phyloP scores from a whole-genome alignment of 2,113 vertebrate species.

The Octodon degus region DNA sequence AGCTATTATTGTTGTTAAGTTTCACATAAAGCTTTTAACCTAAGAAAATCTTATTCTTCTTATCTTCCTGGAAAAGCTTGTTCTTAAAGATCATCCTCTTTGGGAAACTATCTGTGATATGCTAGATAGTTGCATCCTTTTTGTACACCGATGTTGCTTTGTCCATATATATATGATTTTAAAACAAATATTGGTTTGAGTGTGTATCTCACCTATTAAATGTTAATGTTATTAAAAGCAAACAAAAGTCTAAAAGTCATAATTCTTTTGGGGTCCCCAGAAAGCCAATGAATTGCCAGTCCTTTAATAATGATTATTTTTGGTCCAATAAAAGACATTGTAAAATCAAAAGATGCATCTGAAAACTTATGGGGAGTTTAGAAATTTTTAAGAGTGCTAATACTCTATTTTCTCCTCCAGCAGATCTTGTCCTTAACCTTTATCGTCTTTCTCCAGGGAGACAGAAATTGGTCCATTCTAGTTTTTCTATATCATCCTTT shows the following conservation, averaged over 20 bases:
- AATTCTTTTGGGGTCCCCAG: not conserved
- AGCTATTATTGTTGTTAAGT: not conserved
- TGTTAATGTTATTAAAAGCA: constrained; percentile 17
- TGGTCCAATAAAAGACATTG: not conserved
- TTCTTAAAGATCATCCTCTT: not conserved
- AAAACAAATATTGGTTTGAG: constrained; percentile 23
- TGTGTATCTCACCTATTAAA: constrained; percentile 14
- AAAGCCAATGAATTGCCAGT: not conserved
- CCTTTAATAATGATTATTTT: not conserved
- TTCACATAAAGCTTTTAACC: not conserved
- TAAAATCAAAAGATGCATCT: not conserved
- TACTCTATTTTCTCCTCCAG: not conserved
- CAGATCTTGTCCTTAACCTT: not conserved
- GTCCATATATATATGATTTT: not conserved
- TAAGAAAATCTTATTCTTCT: not conserved
- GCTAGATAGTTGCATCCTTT: not conserved
- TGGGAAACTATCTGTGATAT: not conserved
- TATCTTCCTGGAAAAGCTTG: not conserved
- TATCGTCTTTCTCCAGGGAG: not conserved
- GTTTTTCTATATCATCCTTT: not conserved
- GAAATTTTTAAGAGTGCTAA: not conserved
- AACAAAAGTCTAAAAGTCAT: not conserved
- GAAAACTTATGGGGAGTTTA: not conserved
- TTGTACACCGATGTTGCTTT: not conserved
- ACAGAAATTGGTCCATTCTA: not conserved